A percentile compares a stretch with the other conserved stretches of the same genome.
Conservation (phyloP, 2,113 vertebrate species). For the Zosterops lateralis region DNA sequence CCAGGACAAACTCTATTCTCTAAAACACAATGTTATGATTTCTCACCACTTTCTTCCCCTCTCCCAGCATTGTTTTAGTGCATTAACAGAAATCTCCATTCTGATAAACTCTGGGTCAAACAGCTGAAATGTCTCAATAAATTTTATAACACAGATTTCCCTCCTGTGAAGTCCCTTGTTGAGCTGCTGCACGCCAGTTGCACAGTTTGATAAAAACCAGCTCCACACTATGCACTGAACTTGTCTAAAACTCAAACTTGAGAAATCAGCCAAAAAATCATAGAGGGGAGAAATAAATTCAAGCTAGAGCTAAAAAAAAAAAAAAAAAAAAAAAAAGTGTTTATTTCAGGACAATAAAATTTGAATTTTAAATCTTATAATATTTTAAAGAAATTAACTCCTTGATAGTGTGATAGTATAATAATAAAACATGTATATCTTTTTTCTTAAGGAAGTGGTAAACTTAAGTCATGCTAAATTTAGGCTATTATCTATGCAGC, state of each 20-base stretch:
- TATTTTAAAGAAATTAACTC: conserved; percentile 74
- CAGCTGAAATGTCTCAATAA: conserved; percentile 37
- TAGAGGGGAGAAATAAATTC: neutral
- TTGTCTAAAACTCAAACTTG: neutral
- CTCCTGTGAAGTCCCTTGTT: neutral
- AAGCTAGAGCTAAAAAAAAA: neutral
- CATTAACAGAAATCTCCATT: conserved; percentile 10
- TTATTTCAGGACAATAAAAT: conserved; percentile 34
- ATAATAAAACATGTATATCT: conserved; percentile 67
- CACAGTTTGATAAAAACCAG: neutral
- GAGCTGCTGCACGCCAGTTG: neutral
- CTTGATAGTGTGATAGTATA: conserved; percentile 71
- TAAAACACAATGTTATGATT: neutral
- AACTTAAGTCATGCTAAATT: conserved; percentile 85
- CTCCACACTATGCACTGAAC: neutral
- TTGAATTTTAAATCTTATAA: conserved; percentile 54
- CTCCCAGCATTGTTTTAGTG: conserved; percentile 29
- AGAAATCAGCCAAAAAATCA: neutral
- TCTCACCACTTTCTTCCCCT: neutral
- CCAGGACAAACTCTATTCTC: neutral
- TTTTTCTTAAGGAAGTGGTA: conserved; percentile 82
- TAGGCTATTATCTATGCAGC: conserved; percentile 87
- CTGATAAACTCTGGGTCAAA: conserved; percentile 4
- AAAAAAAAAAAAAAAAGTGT: neutral
- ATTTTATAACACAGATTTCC: neutral